These are phyloP conservation scores for Mirounga angustirostris DNA, from an alignment of 2,113 vertebrate genomes.

Conservation along the genomic window DNA sequence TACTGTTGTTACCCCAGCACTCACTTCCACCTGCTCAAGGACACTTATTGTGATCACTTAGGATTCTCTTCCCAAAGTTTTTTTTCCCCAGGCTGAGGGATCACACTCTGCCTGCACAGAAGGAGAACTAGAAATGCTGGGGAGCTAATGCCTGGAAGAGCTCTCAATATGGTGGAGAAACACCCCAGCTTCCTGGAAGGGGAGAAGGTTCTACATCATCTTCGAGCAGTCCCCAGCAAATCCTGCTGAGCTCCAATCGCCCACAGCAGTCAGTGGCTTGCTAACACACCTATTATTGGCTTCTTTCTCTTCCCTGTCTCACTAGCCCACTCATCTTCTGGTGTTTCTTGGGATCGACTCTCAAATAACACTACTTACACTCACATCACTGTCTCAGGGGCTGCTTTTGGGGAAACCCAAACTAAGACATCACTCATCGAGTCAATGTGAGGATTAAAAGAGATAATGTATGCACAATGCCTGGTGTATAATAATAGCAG, in stretches of 20 bases:
- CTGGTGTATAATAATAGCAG: neutral
- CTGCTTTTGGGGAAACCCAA: conserved; percentile 7
- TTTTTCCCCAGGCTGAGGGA: neutral
- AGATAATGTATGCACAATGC: neutral
- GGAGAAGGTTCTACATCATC: neutral
- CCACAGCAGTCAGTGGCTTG: neutral
- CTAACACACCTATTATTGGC: conserved; percentile 29
- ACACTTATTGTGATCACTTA: neutral
- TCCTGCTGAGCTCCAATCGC: neutral
- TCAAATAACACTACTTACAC: neutral
- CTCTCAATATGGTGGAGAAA: neutral
- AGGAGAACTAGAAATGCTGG: neutral
- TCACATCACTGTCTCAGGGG: neutral
- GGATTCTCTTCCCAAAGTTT: neutral
- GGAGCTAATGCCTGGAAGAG: neutral
- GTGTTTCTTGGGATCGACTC: conserved; percentile 40
- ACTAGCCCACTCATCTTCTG: conserved; percentile 20
- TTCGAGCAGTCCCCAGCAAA: neutral
- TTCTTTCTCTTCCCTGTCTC: conserved; percentile 20
- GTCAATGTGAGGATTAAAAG: neutral
- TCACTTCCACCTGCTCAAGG: neutral
- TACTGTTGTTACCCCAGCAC: neutral
- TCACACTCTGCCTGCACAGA: neutral
- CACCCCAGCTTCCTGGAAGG: neutral
- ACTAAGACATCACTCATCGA: neutral